Evolutionary conservation across 2,888 invertebrate species (phyloP).

Genomic region (Mimas tiliae): DNA sequence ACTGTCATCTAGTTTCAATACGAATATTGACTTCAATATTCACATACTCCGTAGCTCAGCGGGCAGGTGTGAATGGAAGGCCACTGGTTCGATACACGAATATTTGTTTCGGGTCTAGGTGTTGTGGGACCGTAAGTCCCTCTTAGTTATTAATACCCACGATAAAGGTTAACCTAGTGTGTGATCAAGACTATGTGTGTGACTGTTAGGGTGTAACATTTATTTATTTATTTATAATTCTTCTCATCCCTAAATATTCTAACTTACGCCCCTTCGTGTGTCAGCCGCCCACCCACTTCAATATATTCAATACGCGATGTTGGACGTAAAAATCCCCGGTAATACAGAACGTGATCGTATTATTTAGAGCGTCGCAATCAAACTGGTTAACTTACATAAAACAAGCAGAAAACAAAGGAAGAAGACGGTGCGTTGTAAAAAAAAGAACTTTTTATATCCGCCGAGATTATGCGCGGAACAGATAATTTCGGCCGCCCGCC

Average conservation of each 20-base stretch:
- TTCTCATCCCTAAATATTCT: not conserved
- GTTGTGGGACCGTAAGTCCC: no score
- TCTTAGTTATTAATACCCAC: no score
- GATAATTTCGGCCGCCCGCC: conserved; percentile 65
- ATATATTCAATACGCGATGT: conserved; percentile 2
- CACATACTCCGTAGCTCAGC: no score
- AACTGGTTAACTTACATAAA: conserved; percentile 35
- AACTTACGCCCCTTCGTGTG: not conserved
- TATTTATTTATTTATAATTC: no score
- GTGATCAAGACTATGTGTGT: no score
- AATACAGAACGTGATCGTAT: conserved; percentile 21
- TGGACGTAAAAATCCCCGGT: conserved; percentile 3
- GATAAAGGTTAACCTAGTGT: no score
- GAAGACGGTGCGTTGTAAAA: conserved; percentile 9
- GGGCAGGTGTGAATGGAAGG: no score
- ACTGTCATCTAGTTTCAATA: no score
- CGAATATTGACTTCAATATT: no score
- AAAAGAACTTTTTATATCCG: conserved; percentile 47
- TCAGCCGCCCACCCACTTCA: not conserved
- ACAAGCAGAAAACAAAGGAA: conserved; percentile 13
- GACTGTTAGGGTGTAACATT: no score
- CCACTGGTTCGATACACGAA: no score
- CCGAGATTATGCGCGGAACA: conserved; percentile 64
- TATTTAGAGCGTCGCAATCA: conserved; percentile 30
- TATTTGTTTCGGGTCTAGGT: no score